Base-by-base conservation (phyloP, 2,797 vertebrate species). In the Esox lucius region DNA sequence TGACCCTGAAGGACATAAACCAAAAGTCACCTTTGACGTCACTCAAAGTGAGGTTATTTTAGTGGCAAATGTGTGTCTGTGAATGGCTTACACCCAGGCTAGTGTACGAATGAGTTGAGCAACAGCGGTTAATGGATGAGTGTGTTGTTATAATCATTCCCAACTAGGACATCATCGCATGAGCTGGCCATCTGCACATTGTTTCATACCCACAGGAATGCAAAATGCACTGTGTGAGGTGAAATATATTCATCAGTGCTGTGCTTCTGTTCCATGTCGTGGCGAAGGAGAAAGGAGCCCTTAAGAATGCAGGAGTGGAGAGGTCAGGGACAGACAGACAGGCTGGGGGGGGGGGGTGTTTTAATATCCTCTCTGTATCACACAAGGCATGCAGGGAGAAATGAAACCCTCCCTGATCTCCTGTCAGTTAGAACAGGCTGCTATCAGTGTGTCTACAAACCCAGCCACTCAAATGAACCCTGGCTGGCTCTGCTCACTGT, bases 51-150 rank as follows among this genome's bases (percentile, higher is more conserved):
- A 68, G 28, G 26, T 65, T 82, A 87, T 87, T 82, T 79, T 26
- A 61, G 83, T 89, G 89, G 88, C 85, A 86, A 84, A 90, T 83
- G 11, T n/a, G 69, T 88, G 86, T 86, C 86, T 90, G 85, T 89
- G 42, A 82, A 91, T 79, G 81, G 81, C 78, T 85, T 86, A 31
- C 28, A 16, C 17, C 64, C 31, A 61, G 56, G 56, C 16, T 66
- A 46, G 42, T 46, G 12, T 4, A 11, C 12, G 42, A 46, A 46
- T 46, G 42, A 46, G 42, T 46, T 7, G 11, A 46, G 42, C 9
- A 24, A 26, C 24, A 12, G 56, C 12, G 56, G 56, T 24, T 81
- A 81, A 78, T 87, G 77, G 84, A 79, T 75, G 68, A 78, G 79
- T 80, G 64, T 85, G 76, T 87, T 86, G 89, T 90, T 90, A 90